Conservation (phyloP, 2,113 vertebrate species). For the Triplophysa tibetana region DNA sequence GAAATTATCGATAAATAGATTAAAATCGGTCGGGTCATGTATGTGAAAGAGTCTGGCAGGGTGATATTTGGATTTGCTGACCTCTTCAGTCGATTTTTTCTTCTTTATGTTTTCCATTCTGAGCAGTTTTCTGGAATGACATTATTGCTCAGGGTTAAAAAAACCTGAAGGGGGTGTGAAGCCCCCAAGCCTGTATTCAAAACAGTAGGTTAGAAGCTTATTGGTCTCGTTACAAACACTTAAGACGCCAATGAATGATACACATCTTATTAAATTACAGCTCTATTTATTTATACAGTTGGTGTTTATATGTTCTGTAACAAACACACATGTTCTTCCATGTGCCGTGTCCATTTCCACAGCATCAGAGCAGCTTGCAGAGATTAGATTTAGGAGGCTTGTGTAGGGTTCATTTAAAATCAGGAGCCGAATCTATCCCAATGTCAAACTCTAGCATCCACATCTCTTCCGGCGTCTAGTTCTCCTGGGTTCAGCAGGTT, state of each 20-base stretch:
- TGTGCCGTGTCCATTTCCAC: neutral
- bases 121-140: no score
- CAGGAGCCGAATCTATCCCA: neutral
- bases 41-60: neutral
- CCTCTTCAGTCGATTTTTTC: no score
- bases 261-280: no score
- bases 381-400: slow-evolving; percentile 32
- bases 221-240: no score
- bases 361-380: slow-evolving; percentile 23
- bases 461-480: neutral
- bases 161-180: no score
- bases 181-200: no score
- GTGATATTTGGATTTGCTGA: neutral
- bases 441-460: neutral
- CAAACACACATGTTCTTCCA: slow-evolving; percentile 4
- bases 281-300: slow-evolving; percentile 15
- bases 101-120: no score
- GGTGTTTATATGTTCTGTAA: slow-evolving; percentile 7
- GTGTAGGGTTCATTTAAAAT: slow-evolving; percentile 21
- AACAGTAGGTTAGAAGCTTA: no score
- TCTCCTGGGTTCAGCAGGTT: neutral
- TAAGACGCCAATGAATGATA: no score
- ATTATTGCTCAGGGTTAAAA: no score
- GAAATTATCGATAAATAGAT: no score
- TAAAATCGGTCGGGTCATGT: neutral